Evolutionary conservation across 2,888 invertebrate species (phyloP).

Genomic region (Brenthis daphne): DNA sequence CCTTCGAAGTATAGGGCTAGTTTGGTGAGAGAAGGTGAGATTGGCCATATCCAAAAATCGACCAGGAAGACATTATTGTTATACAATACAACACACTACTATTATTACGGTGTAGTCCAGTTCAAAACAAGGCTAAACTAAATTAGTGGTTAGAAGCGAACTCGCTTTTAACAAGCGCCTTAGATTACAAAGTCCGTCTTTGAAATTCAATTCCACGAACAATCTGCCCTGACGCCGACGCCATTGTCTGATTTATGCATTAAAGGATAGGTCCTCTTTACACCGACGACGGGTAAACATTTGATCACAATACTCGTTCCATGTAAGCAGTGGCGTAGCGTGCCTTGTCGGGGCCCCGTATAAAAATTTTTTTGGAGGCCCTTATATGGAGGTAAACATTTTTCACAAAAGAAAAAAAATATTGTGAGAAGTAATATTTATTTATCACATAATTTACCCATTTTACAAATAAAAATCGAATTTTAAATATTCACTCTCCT

Average conservation of each 20-base stretch:
- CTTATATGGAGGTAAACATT: no score
- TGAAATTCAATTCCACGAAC: slow-evolving; percentile 40
- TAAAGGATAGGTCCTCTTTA: slow-evolving; percentile 19
- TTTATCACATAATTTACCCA: no score
- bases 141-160: slow-evolving; percentile 33
- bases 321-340: no score
- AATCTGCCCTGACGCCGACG: slow-evolving; percentile 27
- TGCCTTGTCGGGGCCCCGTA: no score
- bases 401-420: no score
- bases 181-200: slow-evolving; percentile 40
- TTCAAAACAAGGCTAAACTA: slow-evolving; percentile 30
- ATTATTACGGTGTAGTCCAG: slow-evolving; percentile 5
- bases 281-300: slow-evolving; percentile 16
- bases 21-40: no score
- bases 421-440: no score
- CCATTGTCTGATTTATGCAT: slow-evolving; percentile 31
- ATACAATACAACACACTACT: neutral
- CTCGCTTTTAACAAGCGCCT: slow-evolving; percentile 37
- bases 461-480: no score
- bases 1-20: no score
- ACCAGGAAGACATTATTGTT: neutral
- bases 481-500: no score
- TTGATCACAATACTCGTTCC: slow-evolving; percentile 5
- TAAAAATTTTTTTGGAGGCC: no score
- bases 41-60: no score